These are phyloP conservation scores for Talpa occidentalis DNA, from an alignment of 2,113 vertebrate species.

Conservation along the genomic window DNA sequence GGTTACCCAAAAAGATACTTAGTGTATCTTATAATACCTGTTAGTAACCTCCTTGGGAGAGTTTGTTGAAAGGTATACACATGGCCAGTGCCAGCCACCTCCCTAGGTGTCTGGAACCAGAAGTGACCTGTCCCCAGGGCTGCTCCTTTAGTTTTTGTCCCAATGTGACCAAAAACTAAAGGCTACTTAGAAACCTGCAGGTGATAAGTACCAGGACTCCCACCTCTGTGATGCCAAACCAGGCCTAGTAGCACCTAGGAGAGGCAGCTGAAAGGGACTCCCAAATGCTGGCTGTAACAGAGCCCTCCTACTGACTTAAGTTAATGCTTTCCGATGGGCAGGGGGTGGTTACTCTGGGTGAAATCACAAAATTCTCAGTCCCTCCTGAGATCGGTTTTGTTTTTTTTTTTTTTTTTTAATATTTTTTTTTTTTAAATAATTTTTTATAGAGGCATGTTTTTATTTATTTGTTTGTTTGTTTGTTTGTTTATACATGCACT, in stretches of 20 bases:
- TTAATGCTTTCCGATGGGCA: background rate
- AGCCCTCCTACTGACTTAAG: background rate
- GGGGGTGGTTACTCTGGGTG: background rate
- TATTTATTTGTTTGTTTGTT: no score
- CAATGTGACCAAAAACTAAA: background rate
- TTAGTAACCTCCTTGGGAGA: no score
- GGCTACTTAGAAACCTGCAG: background rate
- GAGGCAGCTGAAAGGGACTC: background rate
- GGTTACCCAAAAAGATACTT: background rate
- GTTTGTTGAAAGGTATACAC: background rate
- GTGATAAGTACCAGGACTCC: background rate
- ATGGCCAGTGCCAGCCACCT: accelerated
- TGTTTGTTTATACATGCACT: no score
- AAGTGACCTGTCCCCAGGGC: background rate
- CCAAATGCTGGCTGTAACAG: no score
- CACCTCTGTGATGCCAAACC: background rate
- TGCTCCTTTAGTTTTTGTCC: background rate
- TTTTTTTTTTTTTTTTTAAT: no score
- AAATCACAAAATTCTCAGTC: background rate
- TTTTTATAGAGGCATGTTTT: no score
- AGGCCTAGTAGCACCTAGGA: background rate
- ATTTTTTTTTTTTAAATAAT: no score
- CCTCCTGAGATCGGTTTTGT: background rate
- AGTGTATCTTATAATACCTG: background rate
- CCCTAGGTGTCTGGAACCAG: background rate